Evolutionary conservation across 2,113 vertebrate species (phyloP).

Genomic region (Penelope pileata): DNA sequence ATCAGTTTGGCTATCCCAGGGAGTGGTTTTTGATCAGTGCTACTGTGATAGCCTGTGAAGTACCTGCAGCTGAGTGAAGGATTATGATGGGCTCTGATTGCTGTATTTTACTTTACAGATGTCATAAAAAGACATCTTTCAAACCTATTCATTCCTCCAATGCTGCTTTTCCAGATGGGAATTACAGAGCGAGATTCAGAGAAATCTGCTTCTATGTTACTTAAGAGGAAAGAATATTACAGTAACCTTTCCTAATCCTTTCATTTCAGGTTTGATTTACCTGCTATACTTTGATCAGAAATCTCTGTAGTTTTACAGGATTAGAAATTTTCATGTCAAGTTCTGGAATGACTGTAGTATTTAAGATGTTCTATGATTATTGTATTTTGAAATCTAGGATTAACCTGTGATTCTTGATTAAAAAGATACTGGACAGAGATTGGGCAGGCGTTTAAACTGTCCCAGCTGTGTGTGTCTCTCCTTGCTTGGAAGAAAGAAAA

Average conservation of each 20-base stretch:
- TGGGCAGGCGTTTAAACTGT: constrained; percentile 14
- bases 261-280: constrained; percentile 89
- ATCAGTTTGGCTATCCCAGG: not conserved
- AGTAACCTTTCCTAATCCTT: constrained; percentile 86
- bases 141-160: constrained; percentile 67
- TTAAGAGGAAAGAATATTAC: constrained; percentile 79
- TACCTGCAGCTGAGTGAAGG: constrained; percentile 61
- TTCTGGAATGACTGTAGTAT: constrained; percentile 84
- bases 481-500: not conserved
- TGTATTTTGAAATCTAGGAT: constrained; percentile 83
- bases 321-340: constrained; percentile 83
- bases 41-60: not conserved
- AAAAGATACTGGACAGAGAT: constrained; percentile 70
- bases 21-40: not conserved
- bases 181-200: constrained; percentile 77
- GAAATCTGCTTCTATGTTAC: constrained; percentile 94
- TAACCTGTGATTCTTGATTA: constrained; percentile 83
- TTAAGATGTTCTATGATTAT: constrained; percentile 70
- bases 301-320: constrained; percentile 86
- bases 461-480: not conserved
- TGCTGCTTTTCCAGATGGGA: constrained; percentile 80
- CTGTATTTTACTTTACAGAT: constrained; percentile 71
- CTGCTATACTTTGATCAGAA: constrained; percentile 83
- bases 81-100: constrained; percentile 62
- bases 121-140: constrained; percentile 68